Base-by-base conservation (phyloP, 1,140 invertebrate genomes). In the Nymphalis io region DNA sequence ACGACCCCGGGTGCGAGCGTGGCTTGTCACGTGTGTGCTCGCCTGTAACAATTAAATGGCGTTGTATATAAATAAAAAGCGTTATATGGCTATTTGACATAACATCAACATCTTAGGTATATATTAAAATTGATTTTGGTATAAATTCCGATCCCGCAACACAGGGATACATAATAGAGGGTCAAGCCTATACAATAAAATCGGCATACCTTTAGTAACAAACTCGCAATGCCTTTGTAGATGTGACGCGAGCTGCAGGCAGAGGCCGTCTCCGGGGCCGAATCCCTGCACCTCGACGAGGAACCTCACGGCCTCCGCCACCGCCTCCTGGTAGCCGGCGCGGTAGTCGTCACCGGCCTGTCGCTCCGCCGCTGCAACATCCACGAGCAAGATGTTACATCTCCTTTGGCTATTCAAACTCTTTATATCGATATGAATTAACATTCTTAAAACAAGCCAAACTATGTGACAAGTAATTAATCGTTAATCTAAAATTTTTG, bases 271-370 rank as follows among this genome's bases (percentile, higher is more conserved):
- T 1, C 94, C 94, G 0, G 96, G 94, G 60, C 94, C 95, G 76
- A 95, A 94, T 1, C 96, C 96, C 81, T 98, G 96, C 0, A 95
- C 94, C 76, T 98, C 97, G 1, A 97, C 96, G 16, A 99, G 94
- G 86, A 97, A 99, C 74, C 97, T 94, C 90, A 98, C 95, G 0
- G 95, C 95, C 84, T 99, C 98, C 46, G 95, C 96, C 72, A 98
- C 93, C 75, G 97, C 98, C 85, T 98, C 97, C 85, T 97, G 96
- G 90, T 96, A 99, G 2, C 98, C 97, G 6, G 94, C 92, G 55
- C 94, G 94, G 79, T 96, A 97, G 60, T 95, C 94, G 12, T 93
- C 88, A 6, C 91, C 82, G 13, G 78, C 73, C 39, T 79, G 77
- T 10, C 90, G 79, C 61, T 93, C 93, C 48, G 78, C 80, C n/a